Percentiles rank a stretch among this genome's conserved stretches.
Evolutionary conservation across 2,888 invertebrate species (phyloP).

Genomic region (Sarcophaga carnaria): DNA sequence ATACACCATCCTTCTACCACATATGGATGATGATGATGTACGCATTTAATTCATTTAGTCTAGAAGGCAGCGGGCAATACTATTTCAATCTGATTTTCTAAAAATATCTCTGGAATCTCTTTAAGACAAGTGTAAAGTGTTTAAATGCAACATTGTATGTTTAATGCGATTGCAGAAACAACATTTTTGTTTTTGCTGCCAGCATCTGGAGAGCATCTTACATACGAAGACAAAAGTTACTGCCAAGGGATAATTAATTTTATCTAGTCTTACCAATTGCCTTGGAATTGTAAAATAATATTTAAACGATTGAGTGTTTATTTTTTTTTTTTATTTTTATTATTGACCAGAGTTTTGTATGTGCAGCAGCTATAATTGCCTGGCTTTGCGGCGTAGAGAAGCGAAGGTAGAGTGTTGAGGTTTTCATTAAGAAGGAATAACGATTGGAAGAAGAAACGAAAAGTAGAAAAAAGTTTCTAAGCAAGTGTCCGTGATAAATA

Average conservation of each 20-base stretch:
- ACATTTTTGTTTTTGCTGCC: too few relatives aligned
- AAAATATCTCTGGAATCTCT: not conserved
- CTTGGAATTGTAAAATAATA: conserved; percentile 3
- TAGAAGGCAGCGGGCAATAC: not conserved
- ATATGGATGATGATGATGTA: too few relatives aligned
- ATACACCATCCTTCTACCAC: too few relatives aligned
- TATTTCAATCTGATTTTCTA: not conserved
- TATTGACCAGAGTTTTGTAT: too few relatives aligned
- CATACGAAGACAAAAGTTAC: not conserved
- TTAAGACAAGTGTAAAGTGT: not conserved
- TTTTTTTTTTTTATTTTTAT: too few relatives aligned
- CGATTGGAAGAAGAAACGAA: not conserved
- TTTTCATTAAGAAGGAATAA: too few relatives aligned
- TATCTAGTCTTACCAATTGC: not conserved
- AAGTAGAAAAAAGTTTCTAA: conserved; percentile 1
- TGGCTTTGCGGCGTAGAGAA: too few relatives aligned
- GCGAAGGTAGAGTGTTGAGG: too few relatives aligned
- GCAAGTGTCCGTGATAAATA: conserved; percentile 32
- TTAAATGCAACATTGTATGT: not conserved
- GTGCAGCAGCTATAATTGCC: too few relatives aligned
- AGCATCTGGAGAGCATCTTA: too few relatives aligned
- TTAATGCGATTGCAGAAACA: not conserved
- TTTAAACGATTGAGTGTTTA: not conserved
- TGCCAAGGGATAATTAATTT: conserved; percentile 5
- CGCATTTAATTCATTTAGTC: not conserved